Evolutionary conservation across 2,888 invertebrate genomes (phyloP).

Genomic region (Cremastobaeus sp.): DNA sequence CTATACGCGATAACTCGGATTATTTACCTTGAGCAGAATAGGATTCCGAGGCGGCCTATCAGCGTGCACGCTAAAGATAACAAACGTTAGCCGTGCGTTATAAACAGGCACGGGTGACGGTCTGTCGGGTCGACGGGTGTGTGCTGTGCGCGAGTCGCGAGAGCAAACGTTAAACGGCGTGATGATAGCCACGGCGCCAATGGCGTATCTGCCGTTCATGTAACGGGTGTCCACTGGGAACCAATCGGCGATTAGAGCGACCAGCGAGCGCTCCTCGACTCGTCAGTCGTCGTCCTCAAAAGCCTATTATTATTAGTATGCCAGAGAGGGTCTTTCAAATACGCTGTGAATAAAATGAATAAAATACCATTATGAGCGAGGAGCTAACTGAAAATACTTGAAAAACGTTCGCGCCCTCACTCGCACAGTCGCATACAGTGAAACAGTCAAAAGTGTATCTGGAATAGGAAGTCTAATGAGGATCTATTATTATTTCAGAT

Average conservation of each 20-base stretch:
- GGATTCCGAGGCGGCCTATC: conserved; percentile 29
- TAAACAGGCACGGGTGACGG: conserved; percentile 14
- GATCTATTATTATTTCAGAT: conserved; percentile 38
- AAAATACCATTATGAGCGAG: conserved; percentile 21
- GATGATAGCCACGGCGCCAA: conserved; percentile 75
- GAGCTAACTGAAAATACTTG: conserved; percentile 26
- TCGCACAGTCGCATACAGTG: neutral
- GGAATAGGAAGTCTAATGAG: conserved; percentile 6
- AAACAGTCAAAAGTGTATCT: conserved; percentile 15
- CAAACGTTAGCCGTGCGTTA: conserved; percentile 43
- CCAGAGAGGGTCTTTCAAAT: conserved; percentile 51
- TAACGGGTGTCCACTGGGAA: conserved; percentile 44
- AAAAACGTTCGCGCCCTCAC: conserved; percentile 22
- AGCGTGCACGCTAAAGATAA: conserved; percentile 36
- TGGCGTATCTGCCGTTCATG: conserved; percentile 63
- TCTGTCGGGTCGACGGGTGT: conserved; percentile 7
- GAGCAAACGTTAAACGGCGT: conserved; percentile 72
- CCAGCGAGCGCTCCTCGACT: no score
- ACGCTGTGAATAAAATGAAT: conserved; percentile 39
- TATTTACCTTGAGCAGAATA: conserved; percentile 41
- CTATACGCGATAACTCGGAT: conserved; percentile 31
- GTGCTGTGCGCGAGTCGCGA: conserved; percentile 30
- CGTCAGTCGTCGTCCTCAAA: conserved; percentile 29
- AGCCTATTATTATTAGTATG: conserved; percentile 50
- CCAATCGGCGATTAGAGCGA: conserved; percentile 27